Percentiles rank a stretch among this genome's conserved stretches.
Conservation (phyloP, 2,888 invertebrate genomes). For the Tanypteryx hageni region DNA sequence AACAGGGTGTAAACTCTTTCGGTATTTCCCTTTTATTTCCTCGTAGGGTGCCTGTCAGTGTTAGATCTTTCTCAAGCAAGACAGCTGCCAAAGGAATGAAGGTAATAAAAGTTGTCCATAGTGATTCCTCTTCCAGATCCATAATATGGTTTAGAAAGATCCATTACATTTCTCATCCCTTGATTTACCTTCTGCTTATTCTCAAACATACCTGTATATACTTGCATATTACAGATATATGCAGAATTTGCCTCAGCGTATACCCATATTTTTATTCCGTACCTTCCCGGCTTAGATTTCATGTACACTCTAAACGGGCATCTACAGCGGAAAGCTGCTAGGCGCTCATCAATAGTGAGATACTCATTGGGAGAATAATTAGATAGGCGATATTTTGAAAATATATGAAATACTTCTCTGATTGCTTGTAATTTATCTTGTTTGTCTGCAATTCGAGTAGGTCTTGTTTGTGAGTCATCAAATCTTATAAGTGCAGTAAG, state of each 20-base stretch:
- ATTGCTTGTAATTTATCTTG: neutral
- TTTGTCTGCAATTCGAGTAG: neutral
- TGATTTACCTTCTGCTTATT: neutral
- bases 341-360: neutral
- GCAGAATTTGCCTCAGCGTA: neutral
- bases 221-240: neutral
- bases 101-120: neutral
- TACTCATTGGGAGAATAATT: neutral
- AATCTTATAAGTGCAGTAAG: neutral
- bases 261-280: neutral
- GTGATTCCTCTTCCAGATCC: neutral
- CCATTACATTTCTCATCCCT: neutral
- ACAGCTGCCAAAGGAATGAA: neutral
- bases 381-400: neutral
- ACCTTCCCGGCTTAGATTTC: neutral
- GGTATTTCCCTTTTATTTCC: constrained; percentile 36
- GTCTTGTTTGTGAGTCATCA: neutral
- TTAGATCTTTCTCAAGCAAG: too few relatives aligned
- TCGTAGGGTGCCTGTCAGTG: neutral
- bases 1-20: neutral
- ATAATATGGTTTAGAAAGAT: neutral
- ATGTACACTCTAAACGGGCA: neutral
- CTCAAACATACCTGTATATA: neutral
- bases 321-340: neutral
- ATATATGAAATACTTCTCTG: neutral